A percentile compares a stretch with the other conserved stretches of the same genome.
phyloP scores from a whole-genome alignment of 2,113 vertebrate genomes.

The Naja naja region DNA sequence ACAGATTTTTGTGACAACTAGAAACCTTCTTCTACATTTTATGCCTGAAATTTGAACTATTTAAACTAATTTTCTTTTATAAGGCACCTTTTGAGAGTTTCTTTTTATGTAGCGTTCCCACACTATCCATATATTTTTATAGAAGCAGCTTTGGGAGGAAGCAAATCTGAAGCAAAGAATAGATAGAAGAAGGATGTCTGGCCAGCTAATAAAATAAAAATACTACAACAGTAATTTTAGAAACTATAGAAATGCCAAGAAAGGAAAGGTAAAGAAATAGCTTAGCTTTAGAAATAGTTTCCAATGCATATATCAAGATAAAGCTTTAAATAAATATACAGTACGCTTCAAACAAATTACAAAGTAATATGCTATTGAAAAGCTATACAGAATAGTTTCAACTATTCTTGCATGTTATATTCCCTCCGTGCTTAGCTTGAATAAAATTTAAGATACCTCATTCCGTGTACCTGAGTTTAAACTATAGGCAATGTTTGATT shows the following conservation, averaged over 20 bases:
- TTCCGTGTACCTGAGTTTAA: background rate
- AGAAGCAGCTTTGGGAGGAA: background rate
- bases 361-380: background rate
- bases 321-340: background rate
- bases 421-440: background rate
- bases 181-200: accelerated
- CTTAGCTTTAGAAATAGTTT: background rate
- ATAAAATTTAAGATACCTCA: background rate
- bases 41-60: conserved; percentile 45
- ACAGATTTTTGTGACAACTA: conserved; percentile 60
- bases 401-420: background rate
- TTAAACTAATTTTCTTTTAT: conserved; percentile 11
- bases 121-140: background rate
- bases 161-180: background rate
- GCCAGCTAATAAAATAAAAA: background rate
- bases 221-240: background rate
- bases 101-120: conserved; percentile 15
- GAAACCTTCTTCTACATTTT: conserved; percentile 48
- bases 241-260: background rate
- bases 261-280: background rate
- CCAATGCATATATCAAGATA: background rate
- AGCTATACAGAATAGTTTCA: background rate
- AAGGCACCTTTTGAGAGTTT: conserved; percentile 25
- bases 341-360: background rate
- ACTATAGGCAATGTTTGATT: background rate